These are phyloP conservation scores for Rhodinocichla rosea DNA, from an alignment of 2,113 vertebrate genomes.

Conservation along the genomic window DNA sequence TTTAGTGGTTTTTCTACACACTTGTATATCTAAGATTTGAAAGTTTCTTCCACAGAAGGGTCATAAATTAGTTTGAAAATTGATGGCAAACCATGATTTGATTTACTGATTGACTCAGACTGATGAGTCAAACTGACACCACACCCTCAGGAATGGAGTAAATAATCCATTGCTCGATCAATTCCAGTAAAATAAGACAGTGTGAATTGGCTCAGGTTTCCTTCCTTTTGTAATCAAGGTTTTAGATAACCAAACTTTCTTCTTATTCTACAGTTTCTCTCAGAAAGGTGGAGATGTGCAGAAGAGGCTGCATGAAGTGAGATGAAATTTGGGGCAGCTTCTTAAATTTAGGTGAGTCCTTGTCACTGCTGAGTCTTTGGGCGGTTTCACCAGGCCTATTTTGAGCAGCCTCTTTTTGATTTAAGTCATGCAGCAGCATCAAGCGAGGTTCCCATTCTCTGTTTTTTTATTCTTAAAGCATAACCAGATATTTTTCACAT, in stretches of 20 bases:
- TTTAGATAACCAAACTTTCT: background rate
- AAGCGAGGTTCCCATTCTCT: constrained; percentile 64
- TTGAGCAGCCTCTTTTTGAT: background rate
- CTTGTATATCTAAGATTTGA: background rate
- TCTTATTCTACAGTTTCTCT: background rate
- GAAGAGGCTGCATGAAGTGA: constrained; percentile 69
- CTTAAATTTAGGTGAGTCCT: background rate
- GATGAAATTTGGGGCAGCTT: background rate
- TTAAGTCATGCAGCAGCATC: constrained; percentile 45
- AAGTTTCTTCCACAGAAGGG: background rate
- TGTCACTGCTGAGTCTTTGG: background rate
- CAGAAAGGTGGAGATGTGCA: constrained; percentile 67
- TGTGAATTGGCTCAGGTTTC: background rate
- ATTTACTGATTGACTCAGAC: background rate
- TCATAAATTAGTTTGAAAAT: background rate
- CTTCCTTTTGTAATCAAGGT: background rate
- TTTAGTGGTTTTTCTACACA: background rate
- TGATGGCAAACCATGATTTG: background rate
- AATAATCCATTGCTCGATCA: background rate
- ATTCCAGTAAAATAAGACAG: background rate
- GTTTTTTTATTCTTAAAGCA: background rate
- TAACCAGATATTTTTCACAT: rapidly evolving
- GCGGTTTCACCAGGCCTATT: background rate
- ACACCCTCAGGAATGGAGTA: background rate
- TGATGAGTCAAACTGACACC: background rate